phyloP scores from a whole-genome alignment of 2,797 vertebrate genomes.

The Gorsachius magnificus region DNA sequence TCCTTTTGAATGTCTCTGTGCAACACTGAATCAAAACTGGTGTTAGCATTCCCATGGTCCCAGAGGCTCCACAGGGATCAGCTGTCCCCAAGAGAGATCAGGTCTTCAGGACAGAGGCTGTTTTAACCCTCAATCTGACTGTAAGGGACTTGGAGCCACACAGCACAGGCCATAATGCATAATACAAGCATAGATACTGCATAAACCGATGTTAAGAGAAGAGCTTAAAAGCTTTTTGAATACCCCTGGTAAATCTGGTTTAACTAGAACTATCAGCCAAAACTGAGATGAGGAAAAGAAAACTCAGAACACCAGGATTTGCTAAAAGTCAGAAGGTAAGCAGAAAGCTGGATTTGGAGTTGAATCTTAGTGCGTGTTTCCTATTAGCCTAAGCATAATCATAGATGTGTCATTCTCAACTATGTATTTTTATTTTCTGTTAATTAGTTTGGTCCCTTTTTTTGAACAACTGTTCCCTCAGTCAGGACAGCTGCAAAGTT shows the following conservation, averaged over 20 bases:
- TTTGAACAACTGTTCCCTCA: not conserved
- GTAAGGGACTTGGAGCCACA: not conserved
- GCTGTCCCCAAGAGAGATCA: not conserved
- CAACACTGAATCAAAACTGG: not conserved
- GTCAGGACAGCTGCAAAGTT: not conserved
- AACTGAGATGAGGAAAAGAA: not conserved
- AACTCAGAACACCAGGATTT: not conserved
- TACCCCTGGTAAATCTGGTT: not conserved
- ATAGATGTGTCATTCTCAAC: not conserved
- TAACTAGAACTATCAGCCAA: not conserved
- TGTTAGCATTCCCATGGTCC: not conserved
- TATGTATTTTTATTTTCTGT: not conserved
- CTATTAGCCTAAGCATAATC: not conserved
- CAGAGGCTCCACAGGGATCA: not conserved
- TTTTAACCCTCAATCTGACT: not conserved
- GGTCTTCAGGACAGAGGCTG: not conserved
- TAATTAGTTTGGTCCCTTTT: not conserved
- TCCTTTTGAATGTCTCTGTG: not conserved
- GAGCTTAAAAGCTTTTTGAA: not conserved
- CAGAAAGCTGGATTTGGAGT: not conserved
- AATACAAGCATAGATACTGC: not conserved
- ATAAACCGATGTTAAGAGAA: not conserved
- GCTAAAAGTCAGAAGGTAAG: not conserved
- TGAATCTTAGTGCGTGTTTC: not conserved
- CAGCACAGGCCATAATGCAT: not conserved